Percentiles rank a stretch among this genome's conserved stretches.
These are phyloP conservation scores for Scylla paramamosain DNA, from an alignment of 1,140 invertebrate species.

Conservation along the genomic window DNA sequence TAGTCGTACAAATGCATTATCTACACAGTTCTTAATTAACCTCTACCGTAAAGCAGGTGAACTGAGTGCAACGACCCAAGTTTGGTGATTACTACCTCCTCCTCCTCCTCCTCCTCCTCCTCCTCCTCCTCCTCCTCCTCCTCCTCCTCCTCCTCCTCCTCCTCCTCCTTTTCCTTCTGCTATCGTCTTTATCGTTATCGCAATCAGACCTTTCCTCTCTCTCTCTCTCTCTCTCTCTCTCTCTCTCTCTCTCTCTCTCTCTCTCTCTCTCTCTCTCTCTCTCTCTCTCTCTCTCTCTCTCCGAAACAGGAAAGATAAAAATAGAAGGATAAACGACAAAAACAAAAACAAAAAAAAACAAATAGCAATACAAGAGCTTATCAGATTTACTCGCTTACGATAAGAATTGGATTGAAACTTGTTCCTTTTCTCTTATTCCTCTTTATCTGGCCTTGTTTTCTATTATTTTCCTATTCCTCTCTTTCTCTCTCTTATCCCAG, in stretches of 20 bases:
- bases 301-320: too few species aligned
- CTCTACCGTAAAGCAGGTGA: not conserved
- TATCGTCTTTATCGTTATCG: not conserved
- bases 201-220: not conserved
- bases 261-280: not conserved
- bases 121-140: not conserved
- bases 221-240: not conserved
- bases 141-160: not conserved
- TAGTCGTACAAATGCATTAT: not conserved
- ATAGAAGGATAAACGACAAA: too few species aligned
- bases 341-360: too few species aligned
- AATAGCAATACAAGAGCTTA: too few species aligned
- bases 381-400: too few species aligned
- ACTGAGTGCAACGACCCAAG: not conserved
- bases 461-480: not conserved
- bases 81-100: not conserved
- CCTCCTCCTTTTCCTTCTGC: not conserved
- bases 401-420: too few species aligned
- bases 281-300: too few species aligned
- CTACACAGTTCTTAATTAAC: slow-evolving; percentile 3
- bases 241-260: not conserved
- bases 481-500: not conserved
- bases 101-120: slow-evolving; percentile 8
- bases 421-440: too few species aligned
- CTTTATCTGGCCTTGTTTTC: too few species aligned